Base-by-base conservation (phyloP, 2,797 vertebrate genomes). In the Sebastolobus alascanus region DNA sequence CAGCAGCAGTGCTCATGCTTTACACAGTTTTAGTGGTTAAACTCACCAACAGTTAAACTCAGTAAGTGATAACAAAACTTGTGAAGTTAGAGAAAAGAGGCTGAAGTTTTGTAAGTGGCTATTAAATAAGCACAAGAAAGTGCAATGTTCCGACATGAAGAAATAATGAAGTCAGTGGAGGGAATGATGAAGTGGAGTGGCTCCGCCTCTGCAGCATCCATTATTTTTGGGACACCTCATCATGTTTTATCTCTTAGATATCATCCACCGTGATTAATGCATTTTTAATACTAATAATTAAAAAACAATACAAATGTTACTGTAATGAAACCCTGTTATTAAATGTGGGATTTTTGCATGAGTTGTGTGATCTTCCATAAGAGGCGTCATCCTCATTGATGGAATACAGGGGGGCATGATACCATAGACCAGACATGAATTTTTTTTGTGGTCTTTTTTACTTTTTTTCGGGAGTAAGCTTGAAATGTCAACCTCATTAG, bases 401-500 rank as follows among this genome's bases (percentile, higher is more conserved):
- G 4, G 4, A 61, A 16, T 18, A 25, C 27, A 35, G 8, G 8
- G 1, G 13, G 29, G 18, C 16, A 6, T 54, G 14, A 33, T 22
- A 4, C 18, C 27, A 13, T 7, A 60, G 1, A 52, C 16, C 37
- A 40, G 54, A 29, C 4, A 27, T 9, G 9, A 66, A 25, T 78
- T 73, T 69, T 75, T 69, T 25, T 61, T 60, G 2, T 55, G 13
- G 8, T 46, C 2, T 27, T 18, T 72, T 70, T 35, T 18, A 46
- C 16, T 20, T 35, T n/a, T 35, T 25, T 29, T 5, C 10, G 4
- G 16, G 60, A 63, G 50, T 29, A 54, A 64, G 52, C 56, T 68
- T 67, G 35, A 86, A 86, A 90, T 86, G 88, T 83, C 88, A 84
- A 12, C 56, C 74, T 86, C 73, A 84, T 88, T 84, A 84, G 59